Evolutionary conservation across 2,113 vertebrate species (phyloP).

Genomic region (Synodontis membranacea): DNA sequence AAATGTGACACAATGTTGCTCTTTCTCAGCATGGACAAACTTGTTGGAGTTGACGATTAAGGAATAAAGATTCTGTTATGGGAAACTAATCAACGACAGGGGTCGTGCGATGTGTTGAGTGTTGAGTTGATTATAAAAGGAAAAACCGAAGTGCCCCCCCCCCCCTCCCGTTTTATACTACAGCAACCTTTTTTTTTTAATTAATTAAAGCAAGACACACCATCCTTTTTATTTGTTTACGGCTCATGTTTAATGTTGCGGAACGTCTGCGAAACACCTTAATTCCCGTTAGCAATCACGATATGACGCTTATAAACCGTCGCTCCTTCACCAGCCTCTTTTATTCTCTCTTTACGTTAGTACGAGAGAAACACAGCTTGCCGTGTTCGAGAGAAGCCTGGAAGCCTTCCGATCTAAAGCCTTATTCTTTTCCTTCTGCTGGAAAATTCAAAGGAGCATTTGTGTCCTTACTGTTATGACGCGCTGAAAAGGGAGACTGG

Average conservation of each 20-base stretch:
- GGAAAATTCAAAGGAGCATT: background rate
- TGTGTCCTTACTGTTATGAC: background rate
- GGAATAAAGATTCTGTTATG: background rate
- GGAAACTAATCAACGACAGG: background rate
- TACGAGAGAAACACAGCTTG: background rate
- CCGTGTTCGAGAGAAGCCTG: background rate
- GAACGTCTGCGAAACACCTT: background rate
- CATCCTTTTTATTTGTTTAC: background rate
- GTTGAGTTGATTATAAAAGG: background rate
- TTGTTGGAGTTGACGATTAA: background rate
- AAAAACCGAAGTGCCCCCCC: no score
- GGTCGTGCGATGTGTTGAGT: background rate
- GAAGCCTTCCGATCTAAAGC: background rate
- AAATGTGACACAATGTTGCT: background rate
- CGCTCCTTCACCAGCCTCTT: background rate
- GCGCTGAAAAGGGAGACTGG: background rate
- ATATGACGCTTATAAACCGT: background rate
- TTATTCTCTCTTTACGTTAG: background rate
- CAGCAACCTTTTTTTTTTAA: background rate
- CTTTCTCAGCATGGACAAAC: background rate
- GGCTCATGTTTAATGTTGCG: background rate
- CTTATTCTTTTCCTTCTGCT: background rate
- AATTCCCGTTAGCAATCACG: background rate
- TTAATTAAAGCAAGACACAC: background rate
- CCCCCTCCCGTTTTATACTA: background rate